Evolutionary conservation across 2,888 invertebrate species (phyloP).

Genomic region (Yponomeuta malinellus): DNA sequence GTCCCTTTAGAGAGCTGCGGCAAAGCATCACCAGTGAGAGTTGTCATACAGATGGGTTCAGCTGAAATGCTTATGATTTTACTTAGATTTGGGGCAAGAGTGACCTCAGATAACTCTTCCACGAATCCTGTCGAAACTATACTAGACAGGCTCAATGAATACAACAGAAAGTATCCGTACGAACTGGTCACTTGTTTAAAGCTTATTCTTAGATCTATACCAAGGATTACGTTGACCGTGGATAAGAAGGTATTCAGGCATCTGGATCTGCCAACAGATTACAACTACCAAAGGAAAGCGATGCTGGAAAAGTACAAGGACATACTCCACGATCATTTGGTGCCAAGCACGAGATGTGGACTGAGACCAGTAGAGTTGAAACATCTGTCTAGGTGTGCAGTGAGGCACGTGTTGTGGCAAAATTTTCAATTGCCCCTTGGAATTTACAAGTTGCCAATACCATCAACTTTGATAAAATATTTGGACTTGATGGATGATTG

Average conservation of each 20-base stretch:
- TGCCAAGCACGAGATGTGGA: slow-evolving; percentile 78
- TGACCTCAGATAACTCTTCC: slow-evolving; percentile 74
- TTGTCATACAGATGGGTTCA: slow-evolving; percentile 83
- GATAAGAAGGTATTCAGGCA: slow-evolving; percentile 47
- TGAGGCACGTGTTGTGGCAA: slow-evolving; percentile 79
- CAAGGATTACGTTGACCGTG: slow-evolving; percentile 71
- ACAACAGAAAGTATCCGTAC: slow-evolving; percentile 78
- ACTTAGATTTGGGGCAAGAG: slow-evolving; percentile 81
- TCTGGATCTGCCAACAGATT: slow-evolving; percentile 52
- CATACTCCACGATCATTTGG: slow-evolving; percentile 74
- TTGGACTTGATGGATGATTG: slow-evolving; percentile 84
- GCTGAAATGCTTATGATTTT: slow-evolving; percentile 85
- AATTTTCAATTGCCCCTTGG: slow-evolving; percentile 86
- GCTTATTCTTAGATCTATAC: slow-evolving; percentile 79
- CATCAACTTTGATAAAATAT: slow-evolving; percentile 80
- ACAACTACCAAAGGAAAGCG: slow-evolving; percentile 62
- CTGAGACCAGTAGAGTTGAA: slow-evolving; percentile 81
- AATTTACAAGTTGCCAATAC: slow-evolving; percentile 80
- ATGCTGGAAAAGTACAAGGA: slow-evolving; percentile 61
- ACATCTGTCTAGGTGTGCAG: slow-evolving; percentile 83
- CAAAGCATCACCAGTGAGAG: slow-evolving; percentile 81
- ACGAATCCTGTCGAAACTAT: slow-evolving; percentile 79
- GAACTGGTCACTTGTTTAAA: slow-evolving; percentile 82
- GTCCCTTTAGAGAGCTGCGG: slow-evolving; percentile 90
- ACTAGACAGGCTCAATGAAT: slow-evolving; percentile 79